Percentiles rank a stretch among this genome's conserved stretches.
These are phyloP conservation scores for Decapterus maruadsi DNA, from an alignment of 2,797 vertebrate genomes.

Conservation along the genomic window DNA sequence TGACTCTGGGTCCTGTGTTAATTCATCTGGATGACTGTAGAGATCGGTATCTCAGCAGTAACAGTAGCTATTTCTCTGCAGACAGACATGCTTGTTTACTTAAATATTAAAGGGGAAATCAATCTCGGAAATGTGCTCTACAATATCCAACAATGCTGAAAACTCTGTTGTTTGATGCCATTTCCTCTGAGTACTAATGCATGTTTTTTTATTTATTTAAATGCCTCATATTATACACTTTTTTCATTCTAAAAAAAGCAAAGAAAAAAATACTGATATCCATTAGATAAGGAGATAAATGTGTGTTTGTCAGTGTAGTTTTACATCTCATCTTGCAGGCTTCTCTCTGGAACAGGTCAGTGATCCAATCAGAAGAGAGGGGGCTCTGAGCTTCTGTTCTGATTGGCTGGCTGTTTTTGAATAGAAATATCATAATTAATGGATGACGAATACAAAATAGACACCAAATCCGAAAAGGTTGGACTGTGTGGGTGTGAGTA, in stretches of 20 bases:
- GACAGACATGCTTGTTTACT: not conserved
- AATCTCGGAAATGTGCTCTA: not conserved
- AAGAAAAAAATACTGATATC: too few relatives aligned
- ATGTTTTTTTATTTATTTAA: not conserved
- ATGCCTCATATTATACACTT: too few relatives aligned
- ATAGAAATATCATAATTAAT: too few relatives aligned
- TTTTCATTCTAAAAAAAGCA: too few relatives aligned
- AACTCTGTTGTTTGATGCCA: not conserved
- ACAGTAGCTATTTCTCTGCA: not conserved
- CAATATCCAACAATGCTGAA: not conserved
- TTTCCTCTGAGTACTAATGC: not conserved
- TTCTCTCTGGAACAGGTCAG: too few relatives aligned
- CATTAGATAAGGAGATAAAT: too few relatives aligned
- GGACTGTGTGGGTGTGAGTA: not conserved
- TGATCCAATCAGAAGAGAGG: too few relatives aligned
- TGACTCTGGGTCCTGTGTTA: conserved; percentile 9
- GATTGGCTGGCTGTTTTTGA: not conserved
- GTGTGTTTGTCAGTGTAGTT: too few relatives aligned
- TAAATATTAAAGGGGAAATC: not conserved
- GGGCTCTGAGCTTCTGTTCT: not conserved
- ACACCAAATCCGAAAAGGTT: not conserved
- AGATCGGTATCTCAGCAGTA: conserved; percentile 18
- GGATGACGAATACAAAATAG: too few relatives aligned
- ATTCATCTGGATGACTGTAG: conserved; percentile 31
- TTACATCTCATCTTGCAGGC: too few relatives aligned